Evolutionary conservation across 2,888 invertebrate genomes (phyloP).

Genomic region (Agelastica alni): DNA sequence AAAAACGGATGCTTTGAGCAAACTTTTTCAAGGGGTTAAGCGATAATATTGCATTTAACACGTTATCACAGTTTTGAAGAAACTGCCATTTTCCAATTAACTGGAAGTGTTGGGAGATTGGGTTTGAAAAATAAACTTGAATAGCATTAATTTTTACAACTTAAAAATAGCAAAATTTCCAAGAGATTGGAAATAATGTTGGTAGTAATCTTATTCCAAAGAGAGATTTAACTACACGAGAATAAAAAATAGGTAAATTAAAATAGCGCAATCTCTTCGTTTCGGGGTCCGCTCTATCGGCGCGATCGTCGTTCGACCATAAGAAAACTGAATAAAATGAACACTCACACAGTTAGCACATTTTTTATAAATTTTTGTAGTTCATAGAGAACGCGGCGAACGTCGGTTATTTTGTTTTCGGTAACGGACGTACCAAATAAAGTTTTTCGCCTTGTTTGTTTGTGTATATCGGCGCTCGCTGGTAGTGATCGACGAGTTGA

Average conservation of each 20-base stretch:
- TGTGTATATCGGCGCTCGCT: conserved; percentile 97
- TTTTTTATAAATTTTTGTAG: conserved; percentile 28
- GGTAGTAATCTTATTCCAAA: neutral
- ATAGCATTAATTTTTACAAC: no score
- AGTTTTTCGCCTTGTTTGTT: conserved; percentile 97
- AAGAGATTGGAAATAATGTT: neutral
- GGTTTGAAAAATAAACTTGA: no score
- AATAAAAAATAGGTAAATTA: conserved; percentile 7
- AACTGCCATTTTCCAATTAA: no score
- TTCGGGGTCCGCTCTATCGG: no score
- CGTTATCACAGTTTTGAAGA: no score
- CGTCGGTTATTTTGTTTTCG: conserved; percentile 60
- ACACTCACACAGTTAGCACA: conserved; percentile 35
- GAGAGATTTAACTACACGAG: neutral
- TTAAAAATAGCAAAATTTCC: no score
- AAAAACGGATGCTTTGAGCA: no score
- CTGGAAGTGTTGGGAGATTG: no score
- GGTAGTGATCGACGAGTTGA: conserved; percentile 97
- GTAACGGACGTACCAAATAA: conserved; percentile 92
- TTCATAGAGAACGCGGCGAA: conserved; percentile 39
- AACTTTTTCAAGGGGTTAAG: no score
- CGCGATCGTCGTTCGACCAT: no score
- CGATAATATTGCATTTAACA: no score
- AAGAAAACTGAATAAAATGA: conserved; percentile 27
- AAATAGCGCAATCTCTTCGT: no score